Conservation (phyloP, 2,113 vertebrate species). For the Meles meles region DNA sequence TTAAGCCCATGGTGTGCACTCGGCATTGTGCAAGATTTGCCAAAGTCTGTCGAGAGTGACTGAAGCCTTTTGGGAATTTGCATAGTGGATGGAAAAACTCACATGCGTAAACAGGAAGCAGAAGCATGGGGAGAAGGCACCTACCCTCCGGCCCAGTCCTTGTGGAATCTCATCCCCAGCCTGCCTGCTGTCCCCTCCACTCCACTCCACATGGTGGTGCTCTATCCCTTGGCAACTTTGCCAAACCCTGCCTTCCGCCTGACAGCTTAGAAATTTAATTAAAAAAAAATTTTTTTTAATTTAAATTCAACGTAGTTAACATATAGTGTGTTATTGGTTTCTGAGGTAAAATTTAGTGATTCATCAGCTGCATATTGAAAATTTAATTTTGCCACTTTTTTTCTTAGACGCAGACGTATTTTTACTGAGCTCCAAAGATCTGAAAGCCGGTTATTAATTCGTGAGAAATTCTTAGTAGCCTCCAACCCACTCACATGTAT, state of each 20-base stretch:
- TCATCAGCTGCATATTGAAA: neutral
- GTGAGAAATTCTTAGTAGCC: neutral
- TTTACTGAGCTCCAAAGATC: too few relatives aligned
- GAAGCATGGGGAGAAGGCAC: fast-evolving
- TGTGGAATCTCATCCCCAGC: neutral
- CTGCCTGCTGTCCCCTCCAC: neutral
- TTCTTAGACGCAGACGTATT: neutral
- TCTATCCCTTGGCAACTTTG: too few relatives aligned
- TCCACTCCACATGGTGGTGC: neutral
- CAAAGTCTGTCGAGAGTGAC: neutral
- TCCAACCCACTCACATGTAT: neutral
- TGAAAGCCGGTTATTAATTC: neutral
- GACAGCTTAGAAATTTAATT: neutral
- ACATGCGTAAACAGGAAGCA: neutral
- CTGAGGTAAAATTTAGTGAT: neutral
- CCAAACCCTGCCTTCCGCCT: neutral
- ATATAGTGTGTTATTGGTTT: neutral
- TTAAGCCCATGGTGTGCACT: neutral
- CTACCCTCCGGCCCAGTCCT: neutral
- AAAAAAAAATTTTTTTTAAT: neutral
- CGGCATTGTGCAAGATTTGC: neutral
- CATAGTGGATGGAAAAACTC: neutral
- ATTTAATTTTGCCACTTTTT: neutral
- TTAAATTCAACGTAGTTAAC: neutral
- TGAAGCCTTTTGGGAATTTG: neutral